Evolutionary conservation across 2,113 vertebrate species (phyloP).

Genomic region (Nettapus auritus): DNA sequence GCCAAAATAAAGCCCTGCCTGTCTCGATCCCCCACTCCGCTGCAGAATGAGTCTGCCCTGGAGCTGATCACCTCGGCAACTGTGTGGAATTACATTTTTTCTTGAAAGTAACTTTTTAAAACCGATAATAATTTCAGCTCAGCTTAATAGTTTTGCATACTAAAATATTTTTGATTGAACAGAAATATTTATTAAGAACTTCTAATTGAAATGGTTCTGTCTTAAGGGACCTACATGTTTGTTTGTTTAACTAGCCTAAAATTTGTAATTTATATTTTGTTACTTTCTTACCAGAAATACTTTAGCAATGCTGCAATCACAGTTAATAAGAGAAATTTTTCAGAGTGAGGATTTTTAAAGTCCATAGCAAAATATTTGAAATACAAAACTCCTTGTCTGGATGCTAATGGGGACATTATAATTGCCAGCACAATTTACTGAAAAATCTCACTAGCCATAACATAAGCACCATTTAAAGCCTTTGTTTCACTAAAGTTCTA

Average conservation of each 20-base stretch:
- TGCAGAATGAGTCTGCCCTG: too few relatives aligned
- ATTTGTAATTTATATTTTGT: neutral
- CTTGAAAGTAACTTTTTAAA: neutral
- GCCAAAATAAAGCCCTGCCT: too few relatives aligned
- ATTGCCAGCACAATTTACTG: neutral
- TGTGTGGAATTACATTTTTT: neutral
- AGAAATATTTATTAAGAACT: neutral
- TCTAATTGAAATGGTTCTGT: neutral
- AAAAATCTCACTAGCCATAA: neutral
- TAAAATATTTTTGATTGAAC: neutral
- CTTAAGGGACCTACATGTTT: neutral
- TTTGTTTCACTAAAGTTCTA: neutral
- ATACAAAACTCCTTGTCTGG: neutral
- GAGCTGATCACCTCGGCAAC: too few relatives aligned
- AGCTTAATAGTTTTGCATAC: neutral
- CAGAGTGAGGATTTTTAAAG: neutral
- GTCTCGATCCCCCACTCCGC: too few relatives aligned
- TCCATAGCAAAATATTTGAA: neutral
- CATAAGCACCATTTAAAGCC: accelerated
- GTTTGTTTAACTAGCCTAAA: neutral
- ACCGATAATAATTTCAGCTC: neutral
- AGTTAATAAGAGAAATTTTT: neutral
- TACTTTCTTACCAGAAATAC: neutral
- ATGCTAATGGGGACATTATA: accelerated
- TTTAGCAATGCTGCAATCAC: neutral